These are phyloP conservation scores for Larimichthys crocea DNA, from an alignment of 2,113 vertebrate species.

Conservation along the genomic window DNA sequence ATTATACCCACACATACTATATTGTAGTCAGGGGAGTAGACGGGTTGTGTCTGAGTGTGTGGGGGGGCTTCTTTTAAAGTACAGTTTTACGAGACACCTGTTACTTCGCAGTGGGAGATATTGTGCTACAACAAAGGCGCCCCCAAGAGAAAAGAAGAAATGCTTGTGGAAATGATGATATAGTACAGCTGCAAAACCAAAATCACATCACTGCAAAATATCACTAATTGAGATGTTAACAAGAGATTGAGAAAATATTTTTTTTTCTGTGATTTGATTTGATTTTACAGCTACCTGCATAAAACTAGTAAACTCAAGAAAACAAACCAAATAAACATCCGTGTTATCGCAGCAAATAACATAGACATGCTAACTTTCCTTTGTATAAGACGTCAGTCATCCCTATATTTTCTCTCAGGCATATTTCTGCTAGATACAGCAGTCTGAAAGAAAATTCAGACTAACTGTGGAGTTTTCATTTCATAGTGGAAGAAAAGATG, in stretches of 20 bases:
- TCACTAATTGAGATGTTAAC: constrained; percentile 21
- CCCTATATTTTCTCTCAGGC: constrained; percentile 15
- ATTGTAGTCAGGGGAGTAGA: constrained; percentile 49
- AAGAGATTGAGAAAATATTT: neutral
- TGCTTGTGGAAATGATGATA: constrained; percentile 8
- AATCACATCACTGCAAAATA: constrained; percentile 38
- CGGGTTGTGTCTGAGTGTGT: constrained; percentile 17
- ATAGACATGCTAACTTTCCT: neutral
- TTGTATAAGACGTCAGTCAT: constrained; percentile 7
- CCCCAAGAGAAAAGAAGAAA: constrained; percentile 36
- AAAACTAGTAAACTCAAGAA: constrained; percentile 11
- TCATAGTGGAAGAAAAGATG: neutral
- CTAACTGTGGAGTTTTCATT: neutral
- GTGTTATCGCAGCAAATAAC: constrained; percentile 3
- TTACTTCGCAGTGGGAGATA: constrained; percentile 21
- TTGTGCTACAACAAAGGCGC: constrained; percentile 40
- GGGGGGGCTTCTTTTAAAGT: constrained; percentile 38
- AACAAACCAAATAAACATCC: constrained; percentile 17
- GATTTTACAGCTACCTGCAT: constrained; percentile 2
- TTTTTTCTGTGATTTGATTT: neutral
- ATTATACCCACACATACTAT: constrained; percentile 67
- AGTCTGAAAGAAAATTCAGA: neutral
- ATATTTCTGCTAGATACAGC: constrained; percentile 8
- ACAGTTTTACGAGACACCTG: constrained; percentile 20
- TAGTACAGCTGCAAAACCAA: constrained; percentile 12